A percentile compares a stretch with the other conserved stretches of the same genome.
Evolutionary conservation across 2,113 vertebrate genomes (phyloP).

Genomic region (Tachycineta bicolor): DNA sequence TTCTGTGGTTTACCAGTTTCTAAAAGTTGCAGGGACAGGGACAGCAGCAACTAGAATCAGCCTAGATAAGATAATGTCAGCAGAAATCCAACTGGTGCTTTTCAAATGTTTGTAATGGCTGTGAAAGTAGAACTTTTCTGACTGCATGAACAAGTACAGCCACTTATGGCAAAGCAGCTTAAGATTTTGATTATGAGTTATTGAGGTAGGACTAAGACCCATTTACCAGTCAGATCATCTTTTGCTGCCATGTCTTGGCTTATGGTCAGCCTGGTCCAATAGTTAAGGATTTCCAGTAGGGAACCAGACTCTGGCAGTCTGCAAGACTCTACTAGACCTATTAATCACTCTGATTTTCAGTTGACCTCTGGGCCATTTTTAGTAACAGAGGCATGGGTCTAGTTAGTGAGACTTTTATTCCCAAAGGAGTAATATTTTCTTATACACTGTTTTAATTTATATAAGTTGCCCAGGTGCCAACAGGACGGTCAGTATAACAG

Average conservation of each 20-base stretch:
- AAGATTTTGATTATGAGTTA: background rate
- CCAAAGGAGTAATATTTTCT: constrained; percentile 16
- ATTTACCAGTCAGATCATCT: background rate
- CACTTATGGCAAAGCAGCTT: background rate
- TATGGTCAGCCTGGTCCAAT: background rate
- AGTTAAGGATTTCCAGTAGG: background rate
- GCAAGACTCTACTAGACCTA: background rate
- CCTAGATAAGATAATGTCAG: background rate
- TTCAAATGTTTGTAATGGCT: background rate
- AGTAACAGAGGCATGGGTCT: background rate
- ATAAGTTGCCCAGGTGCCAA: constrained; percentile 4
- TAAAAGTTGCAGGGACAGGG: background rate
- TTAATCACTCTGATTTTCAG: constrained; percentile 26
- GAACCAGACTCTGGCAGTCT: background rate
- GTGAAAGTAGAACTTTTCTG: background rate
- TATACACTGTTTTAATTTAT: constrained; percentile 31
- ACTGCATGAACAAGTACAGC: background rate
- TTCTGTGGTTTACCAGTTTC: background rate
- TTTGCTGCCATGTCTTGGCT: background rate
- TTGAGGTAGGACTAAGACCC: background rate
- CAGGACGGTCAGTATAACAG: background rate
- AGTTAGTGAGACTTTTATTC: background rate
- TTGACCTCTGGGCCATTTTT: constrained; percentile 18
- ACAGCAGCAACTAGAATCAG: background rate
- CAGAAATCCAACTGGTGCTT: background rate